Base-by-base conservation (phyloP, 2,113 vertebrate species). In the Plestiodon gilberti region DNA sequence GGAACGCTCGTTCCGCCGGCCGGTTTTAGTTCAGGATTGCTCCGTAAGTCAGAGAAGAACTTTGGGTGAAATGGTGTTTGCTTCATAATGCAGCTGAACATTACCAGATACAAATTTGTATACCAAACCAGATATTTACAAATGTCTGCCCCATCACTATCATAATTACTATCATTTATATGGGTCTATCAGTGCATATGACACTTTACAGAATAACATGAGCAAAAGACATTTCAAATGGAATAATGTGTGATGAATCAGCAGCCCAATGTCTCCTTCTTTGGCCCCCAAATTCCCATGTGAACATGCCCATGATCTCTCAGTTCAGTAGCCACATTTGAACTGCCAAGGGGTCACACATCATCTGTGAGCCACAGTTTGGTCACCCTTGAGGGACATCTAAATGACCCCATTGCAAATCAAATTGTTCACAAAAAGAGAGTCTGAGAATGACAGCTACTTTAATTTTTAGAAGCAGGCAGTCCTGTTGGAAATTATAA, bases 401-500 rank as follows among this genome's bases (percentile, higher is more conserved):
- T 57, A 55, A 85, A 59, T 40, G 75, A 78, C 74, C 69, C 38
- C 25, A 6, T 52, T 62, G 28, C 95, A 96, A 96, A 96, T 94
- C 93, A 95, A 95, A 95, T 90, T 95, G 92, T 96, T 96, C 92
- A 95, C 88, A 92, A 88, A 48, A 67, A 73, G 91, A 73, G 91
- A 93, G 83, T 95, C 88, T 89, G 86, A 93, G 95, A 95, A 87
- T 94, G 96, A 95, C 95, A 96, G 92, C 90, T 91, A 89, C 93
- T 96, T 95, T 96, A 95, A 94, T 95, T 96, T 93, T 91, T 93
- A 92, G 92, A 94, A 93, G 92, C 85, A 96, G 95, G 91, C 93
- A 95, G 71, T 59, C 91, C 87, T 90, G 95, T 94, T 95, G 89
- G 93, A 97, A 97, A 96, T 97, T 96, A 96, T 91, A 87, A 96